These are phyloP conservation scores for Drosophila kokeensis DNA, from an alignment of 2,888 invertebrate species.

Conservation along the genomic window DNA sequence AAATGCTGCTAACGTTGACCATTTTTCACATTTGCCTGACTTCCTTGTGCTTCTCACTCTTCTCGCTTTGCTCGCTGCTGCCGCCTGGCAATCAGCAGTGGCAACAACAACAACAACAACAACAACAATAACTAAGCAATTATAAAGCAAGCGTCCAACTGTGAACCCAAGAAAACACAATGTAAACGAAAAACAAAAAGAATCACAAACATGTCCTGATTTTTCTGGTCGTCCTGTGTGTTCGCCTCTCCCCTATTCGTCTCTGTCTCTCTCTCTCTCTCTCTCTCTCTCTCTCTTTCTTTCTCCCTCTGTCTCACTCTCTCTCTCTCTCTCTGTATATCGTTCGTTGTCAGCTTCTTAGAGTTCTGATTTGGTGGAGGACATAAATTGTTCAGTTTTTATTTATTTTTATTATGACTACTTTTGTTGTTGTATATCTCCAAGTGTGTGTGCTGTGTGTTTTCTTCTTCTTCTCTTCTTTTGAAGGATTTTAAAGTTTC, in stretches of 20 bases:
- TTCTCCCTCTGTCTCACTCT: neutral
- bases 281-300: neutral
- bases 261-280: neutral
- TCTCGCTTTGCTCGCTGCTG: neutral
- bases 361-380: constrained; percentile 31
- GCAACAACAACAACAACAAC: constrained; percentile 18
- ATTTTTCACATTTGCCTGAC: constrained; percentile 57
- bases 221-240: constrained; percentile 10
- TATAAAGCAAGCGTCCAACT: constrained; percentile 47
- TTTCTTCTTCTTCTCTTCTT: neutral
- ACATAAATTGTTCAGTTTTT: constrained; percentile 68
- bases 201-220: constrained; percentile 26
- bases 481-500: constrained; percentile 48
- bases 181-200: neutral
- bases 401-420: constrained; percentile 77
- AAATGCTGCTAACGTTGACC: constrained; percentile 60
- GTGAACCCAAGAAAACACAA: constrained; percentile 38
- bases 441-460: neutral
- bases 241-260: neutral
- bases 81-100: constrained; percentile 48
- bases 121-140: constrained; percentile 44
- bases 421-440: constrained; percentile 55
- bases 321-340: constrained; percentile 11
- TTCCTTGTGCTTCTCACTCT: neutral
- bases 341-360: constrained; percentile 35